phyloP scores from a whole-genome alignment of 2,888 invertebrate genomes.

The Ypsolopha scabrella region DNA sequence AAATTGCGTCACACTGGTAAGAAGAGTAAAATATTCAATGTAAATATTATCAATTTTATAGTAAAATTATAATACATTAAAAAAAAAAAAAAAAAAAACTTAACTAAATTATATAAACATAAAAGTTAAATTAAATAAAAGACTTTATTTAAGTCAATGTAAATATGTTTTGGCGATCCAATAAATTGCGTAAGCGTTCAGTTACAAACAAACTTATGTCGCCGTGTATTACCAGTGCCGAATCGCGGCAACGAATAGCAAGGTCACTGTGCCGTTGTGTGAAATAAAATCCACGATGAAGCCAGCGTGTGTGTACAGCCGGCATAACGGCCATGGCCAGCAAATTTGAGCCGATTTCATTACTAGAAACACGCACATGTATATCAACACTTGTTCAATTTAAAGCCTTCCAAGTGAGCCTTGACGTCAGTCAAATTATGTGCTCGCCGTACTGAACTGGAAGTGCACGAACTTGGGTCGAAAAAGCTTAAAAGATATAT shows the following conservation, averaged over 20 bases:
- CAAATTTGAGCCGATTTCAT: neutral
- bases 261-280: conserved; percentile 36
- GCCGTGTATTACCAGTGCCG: conserved; percentile 2
- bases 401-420: neutral
- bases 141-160: too few species aligned
- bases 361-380: conserved; percentile 1
- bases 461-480: neutral
- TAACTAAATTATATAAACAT: too few species aligned
- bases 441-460: neutral
- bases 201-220: neutral
- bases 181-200: neutral
- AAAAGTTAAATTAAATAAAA: too few species aligned
- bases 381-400: conserved; percentile 1
- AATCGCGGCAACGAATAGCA: conserved; percentile 41
- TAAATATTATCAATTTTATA: too few species aligned
- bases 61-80: too few species aligned
- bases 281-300: neutral
- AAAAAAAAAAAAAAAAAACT: too few species aligned
- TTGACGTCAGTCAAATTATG: conserved; percentile 4
- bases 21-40: too few species aligned
- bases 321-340: neutral
- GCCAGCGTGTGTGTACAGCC: neutral
- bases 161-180: neutral
- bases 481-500: neutral
- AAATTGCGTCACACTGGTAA: too few species aligned